Base-by-base conservation (phyloP, 35 echinoderm and acorn worm genomes). In the Chiridota heheva region DNA sequence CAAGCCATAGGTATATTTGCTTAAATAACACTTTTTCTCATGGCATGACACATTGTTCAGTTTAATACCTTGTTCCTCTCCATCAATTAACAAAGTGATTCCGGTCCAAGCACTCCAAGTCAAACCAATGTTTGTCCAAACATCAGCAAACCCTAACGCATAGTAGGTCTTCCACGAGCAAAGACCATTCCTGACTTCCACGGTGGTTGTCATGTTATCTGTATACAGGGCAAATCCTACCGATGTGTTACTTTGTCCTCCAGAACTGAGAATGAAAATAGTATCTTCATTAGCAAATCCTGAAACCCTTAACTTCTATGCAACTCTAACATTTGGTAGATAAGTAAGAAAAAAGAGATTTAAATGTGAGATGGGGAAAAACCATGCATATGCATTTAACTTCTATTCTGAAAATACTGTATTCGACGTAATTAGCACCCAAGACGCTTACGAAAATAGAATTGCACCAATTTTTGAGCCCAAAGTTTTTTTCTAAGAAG, bases 61-160 rank as follows among this genome's bases (percentile, higher is more conserved):
- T n/a, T n/a, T 18, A 8, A 86, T 61, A 86, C 82, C 64, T 74
- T 81, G 74, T 26, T 61, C 53, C 25, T 69, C 31, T 26, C 90
- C 90, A 71, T 93, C 60, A 26, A 93, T 74, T 42, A 69, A 93
- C 8, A 84, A 41, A 16, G 61, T 56, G 5, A 93, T 83, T n/a
- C 84, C 90, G 72, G 72, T 44, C 37, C 3, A 28, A 7, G 18
- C 25, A 39, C 67, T 69, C 90, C 90, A 93, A 8, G 90, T 43
- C 49, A 93, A 35, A 2, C 85, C 90, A 6, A 93, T 17, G 67
- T 87, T 93, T 2, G 78, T 93, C 90, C 90, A 93, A 15, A 86
- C 69, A 0, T 82, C 84, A 1, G 31, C 37, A 39, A 88, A 87
- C 7, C 77, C 57, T 8, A 88, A 73, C 2, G 42, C 18, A 30